phyloP scores from a whole-genome alignment of 2,888 invertebrate species.

The Diarsia dahlii region DNA sequence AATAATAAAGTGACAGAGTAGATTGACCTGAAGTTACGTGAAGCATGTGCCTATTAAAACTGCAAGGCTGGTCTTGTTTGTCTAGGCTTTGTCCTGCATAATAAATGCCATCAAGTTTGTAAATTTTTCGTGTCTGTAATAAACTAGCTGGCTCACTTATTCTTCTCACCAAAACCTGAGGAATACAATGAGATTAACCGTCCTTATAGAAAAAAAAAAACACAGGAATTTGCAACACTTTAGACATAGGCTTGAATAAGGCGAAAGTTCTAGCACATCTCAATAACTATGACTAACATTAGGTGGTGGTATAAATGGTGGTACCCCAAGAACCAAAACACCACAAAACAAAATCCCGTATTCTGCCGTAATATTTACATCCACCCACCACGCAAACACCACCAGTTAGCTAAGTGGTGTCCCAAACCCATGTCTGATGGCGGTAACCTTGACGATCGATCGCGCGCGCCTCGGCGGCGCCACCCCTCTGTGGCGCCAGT shows the following conservation, averaged over 20 bases:
- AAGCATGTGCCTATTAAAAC: neutral
- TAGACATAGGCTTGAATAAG: too few species aligned
- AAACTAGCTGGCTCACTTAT: neutral
- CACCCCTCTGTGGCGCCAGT: constrained; percentile 79
- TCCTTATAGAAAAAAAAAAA: neutral
- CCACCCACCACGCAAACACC: constrained; percentile 45
- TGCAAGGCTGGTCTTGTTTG: neutral
- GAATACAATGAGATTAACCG: neutral
- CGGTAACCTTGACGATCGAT: constrained; percentile 89
- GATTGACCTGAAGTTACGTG: too few species aligned
- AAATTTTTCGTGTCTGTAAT: neutral
- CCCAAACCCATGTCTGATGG: constrained; percentile 76
- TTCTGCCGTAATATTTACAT: constrained; percentile 28
- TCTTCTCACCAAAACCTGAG: neutral
- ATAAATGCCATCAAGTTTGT: neutral
- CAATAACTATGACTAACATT: neutral
- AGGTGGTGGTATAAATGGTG: constrained; percentile 7
- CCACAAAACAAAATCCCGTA: constrained; percentile 16
- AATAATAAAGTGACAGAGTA: neutral
- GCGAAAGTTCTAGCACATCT: neutral
- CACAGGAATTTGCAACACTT: neutral
- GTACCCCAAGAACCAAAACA: neutral
- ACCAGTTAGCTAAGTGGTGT: constrained; percentile 63
- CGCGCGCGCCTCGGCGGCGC: constrained; percentile 79
- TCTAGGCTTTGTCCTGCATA: neutral